phyloP scores from a whole-genome alignment of 2,113 vertebrate species.

The Triplophysa rosa region DNA sequence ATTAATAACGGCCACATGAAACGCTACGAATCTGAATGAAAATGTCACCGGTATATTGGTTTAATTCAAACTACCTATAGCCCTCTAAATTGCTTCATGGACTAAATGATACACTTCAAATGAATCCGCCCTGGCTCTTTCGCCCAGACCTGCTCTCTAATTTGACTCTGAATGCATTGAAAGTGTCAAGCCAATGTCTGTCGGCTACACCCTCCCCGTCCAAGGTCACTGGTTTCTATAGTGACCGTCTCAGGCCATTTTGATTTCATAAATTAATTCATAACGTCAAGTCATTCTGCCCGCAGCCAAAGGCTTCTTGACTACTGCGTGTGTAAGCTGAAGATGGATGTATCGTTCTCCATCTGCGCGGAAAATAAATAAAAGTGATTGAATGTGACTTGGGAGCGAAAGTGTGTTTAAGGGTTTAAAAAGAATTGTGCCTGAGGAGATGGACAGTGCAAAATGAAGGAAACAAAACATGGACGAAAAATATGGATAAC shows the following conservation, averaged over 20 bases:
- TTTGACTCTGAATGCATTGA: slow-evolving; percentile 52
- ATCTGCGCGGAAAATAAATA: slow-evolving; percentile 2
- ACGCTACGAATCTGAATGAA: neutral
- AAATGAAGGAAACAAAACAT: slow-evolving; percentile 32
- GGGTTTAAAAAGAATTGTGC: slow-evolving; percentile 29
- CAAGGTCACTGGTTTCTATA: slow-evolving; percentile 57
- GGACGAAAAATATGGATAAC: neutral
- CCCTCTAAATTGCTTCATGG: neutral
- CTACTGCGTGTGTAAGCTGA: neutral
- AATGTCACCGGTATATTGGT: slow-evolving; percentile 12
- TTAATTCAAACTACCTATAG: slow-evolving; percentile 20
- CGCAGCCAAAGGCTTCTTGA: slow-evolving; percentile 7
- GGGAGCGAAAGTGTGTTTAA: slow-evolving; percentile 7
- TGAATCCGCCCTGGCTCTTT: slow-evolving; percentile 22
- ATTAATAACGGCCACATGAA: neutral
- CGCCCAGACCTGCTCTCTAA: neutral
- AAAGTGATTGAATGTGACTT: slow-evolving; percentile 15
- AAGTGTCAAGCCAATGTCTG: slow-evolving; percentile 37
- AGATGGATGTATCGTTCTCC: neutral
- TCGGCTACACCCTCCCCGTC: slow-evolving; percentile 25
- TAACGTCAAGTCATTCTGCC: slow-evolving; percentile 42
- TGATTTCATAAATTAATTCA: slow-evolving; percentile 50
- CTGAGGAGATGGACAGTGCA: slow-evolving; percentile 21
- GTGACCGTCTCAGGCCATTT: slow-evolving; percentile 45
- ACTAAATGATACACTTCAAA: slow-evolving; percentile 32